A percentile compares a stretch with the other conserved stretches of the same genome.
Evolutionary conservation across 1,140 invertebrate species (phyloP).

Genomic region (Linepithema humile): DNA sequence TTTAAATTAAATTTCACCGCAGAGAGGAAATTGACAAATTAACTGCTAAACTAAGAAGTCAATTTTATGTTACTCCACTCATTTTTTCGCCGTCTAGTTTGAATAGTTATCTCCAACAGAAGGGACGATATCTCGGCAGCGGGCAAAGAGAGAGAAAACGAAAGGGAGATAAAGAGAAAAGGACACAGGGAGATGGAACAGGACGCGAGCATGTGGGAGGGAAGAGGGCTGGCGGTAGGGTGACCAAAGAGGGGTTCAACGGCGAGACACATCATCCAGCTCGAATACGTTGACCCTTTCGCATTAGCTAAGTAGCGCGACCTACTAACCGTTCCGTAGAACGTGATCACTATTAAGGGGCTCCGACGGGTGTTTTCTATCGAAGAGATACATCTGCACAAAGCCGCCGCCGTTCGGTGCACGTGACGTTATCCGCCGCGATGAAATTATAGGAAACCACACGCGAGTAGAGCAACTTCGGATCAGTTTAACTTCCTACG

Average conservation of each 20-base stretch:
- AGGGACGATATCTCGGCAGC: constrained; percentile 16
- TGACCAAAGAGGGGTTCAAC: constrained; percentile 34
- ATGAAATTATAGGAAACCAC: constrained; percentile 38
- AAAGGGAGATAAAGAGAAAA: not conserved
- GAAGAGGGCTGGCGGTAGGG: constrained; percentile 24
- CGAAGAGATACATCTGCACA: not conserved
- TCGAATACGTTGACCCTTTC: constrained; percentile 76
- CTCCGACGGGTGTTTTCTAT: constrained; percentile 32
- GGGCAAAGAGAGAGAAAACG: not conserved
- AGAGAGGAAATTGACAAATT: not conserved
- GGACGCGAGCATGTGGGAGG: constrained; percentile 53
- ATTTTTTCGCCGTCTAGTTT: not conserved
- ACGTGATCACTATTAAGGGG: constrained; percentile 53
- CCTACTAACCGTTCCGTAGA: constrained; percentile 76
- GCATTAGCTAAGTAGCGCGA: constrained; percentile 71
- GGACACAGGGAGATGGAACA: constrained; percentile 30
- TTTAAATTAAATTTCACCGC: not conserved
- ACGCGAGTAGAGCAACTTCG: constrained; percentile 44
- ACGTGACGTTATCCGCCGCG: constrained; percentile 17
- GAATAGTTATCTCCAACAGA: not conserved
- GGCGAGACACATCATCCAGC: constrained; percentile 61
- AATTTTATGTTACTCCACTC: not conserved
- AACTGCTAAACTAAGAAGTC: constrained; percentile 26
- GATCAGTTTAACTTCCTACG: constrained; percentile 5
- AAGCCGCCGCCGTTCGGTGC: constrained; percentile 18